Percentiles rank a stretch among this genome's conserved stretches.
These are phyloP conservation scores for Julus scanicus DNA, from an alignment of 2,888 invertebrate genomes.

Conservation along the genomic window DNA sequence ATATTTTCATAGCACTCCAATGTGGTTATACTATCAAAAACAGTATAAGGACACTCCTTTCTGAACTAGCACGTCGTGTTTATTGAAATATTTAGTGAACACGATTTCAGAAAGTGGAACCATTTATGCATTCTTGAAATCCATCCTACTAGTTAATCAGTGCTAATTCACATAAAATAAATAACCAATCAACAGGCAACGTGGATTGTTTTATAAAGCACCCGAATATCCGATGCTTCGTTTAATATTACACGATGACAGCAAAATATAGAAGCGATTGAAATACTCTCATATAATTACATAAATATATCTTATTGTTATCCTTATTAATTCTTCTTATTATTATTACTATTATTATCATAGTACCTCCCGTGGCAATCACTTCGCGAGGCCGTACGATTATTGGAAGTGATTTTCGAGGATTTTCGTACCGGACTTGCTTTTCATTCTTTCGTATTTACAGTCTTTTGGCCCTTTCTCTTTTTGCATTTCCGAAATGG, in stretches of 20 bases:
- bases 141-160: too few relatives aligned
- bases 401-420: conserved; percentile 28
- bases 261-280: conserved; percentile 35
- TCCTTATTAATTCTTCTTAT: background rate
- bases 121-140: too few relatives aligned
- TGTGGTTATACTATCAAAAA: too few relatives aligned
- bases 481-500: background rate
- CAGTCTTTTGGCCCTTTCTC: background rate
- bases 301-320: conserved; percentile 28
- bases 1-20: too few relatives aligned
- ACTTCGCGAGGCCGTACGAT: background rate
- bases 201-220: background rate
- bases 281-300: conserved; percentile 35
- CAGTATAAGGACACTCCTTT: too few relatives aligned
- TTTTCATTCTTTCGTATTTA: background rate
- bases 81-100: too few relatives aligned
- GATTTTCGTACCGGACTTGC: background rate
- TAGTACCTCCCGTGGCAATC: background rate
- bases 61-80: too few relatives aligned
- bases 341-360: conserved; percentile 4
- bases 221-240: background rate
- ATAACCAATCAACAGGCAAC: background rate
- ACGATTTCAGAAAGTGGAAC: too few relatives aligned
- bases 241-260: conserved; percentile 30
- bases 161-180: background rate